A percentile compares a stretch with the other conserved stretches of the same genome.
phyloP scores from a whole-genome alignment of 2,113 vertebrate species.

The Semnornis frantzii region DNA sequence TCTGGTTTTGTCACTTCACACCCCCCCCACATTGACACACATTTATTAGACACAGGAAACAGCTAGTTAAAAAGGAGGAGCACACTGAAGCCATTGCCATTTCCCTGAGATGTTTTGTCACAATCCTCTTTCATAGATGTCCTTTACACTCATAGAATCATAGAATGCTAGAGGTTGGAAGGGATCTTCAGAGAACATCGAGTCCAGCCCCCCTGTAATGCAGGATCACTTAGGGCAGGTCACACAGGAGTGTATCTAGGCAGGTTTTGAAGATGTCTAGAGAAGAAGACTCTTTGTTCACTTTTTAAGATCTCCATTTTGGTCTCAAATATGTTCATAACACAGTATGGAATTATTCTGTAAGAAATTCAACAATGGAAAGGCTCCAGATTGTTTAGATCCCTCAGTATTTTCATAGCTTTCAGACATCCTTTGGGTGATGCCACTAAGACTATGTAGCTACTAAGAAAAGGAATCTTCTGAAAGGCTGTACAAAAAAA shows the following conservation, averaged over 20 bases:
- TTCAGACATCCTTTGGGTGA: background rate
- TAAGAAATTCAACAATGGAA: background rate
- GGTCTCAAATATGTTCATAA: background rate
- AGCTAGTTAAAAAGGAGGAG: background rate
- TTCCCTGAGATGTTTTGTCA: background rate
- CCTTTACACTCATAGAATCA: background rate
- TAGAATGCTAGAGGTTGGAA: no score
- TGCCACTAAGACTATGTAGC: background rate
- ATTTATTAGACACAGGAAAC: background rate
- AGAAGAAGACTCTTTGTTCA: background rate
- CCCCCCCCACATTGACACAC: no score
- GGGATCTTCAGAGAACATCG: no score
- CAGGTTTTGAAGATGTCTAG: no score
- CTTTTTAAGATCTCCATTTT: background rate
- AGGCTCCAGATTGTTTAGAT: background rate
- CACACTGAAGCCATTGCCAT: background rate
- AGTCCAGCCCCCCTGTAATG: no score
- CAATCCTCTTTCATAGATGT: background rate
- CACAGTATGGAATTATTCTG: background rate
- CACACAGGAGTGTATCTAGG: no score
- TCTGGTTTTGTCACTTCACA: background rate
- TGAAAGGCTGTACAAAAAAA: background rate
- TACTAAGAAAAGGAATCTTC: background rate
- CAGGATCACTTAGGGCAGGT: no score
- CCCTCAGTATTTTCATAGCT: background rate